Percentiles rank a stretch among this genome's conserved stretches.
Conservation (phyloP, 92 coral and sea anemone genomes). For the Phenganax stokvisi region DNA sequence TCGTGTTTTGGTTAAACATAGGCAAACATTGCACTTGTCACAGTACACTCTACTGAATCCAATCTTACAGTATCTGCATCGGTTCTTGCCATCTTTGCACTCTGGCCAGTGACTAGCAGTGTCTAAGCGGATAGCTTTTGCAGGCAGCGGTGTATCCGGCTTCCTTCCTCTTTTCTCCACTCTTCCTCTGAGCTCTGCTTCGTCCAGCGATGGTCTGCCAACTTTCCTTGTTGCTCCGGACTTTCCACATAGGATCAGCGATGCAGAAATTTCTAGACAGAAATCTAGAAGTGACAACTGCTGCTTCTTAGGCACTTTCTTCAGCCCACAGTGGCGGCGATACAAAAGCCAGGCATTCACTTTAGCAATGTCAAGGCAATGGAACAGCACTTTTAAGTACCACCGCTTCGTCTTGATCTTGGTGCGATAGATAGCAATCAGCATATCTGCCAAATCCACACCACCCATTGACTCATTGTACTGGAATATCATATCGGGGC, state of each 20-base stretch:
- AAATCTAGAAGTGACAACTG: no score
- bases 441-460: neutral
- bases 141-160: slow-evolving; percentile 13
- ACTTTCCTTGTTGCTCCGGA: no score
- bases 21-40: slow-evolving; percentile 3
- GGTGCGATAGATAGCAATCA: neutral
- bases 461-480: slow-evolving; percentile 10
- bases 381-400: slow-evolving; percentile 8
- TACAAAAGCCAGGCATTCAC: neutral
- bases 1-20: neutral
- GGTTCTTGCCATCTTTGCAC: slow-evolving; percentile 5
- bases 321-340: neutral
- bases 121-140: neutral
- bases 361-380: neutral
- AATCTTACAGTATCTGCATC: neutral
- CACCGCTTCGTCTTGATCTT: neutral
- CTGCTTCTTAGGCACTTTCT: no score
- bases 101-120: slow-evolving; percentile 14
- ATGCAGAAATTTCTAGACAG: no score
- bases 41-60: neutral
- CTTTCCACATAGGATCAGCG: no score
- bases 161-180: neutral
- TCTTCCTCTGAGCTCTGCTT: neutral
- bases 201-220: no score
- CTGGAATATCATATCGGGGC: neutral